Percentiles rank a stretch among this genome's conserved stretches.
Evolutionary conservation across 2,113 vertebrate genomes (phyloP).

Genomic region (Bettongia penicillata): DNA sequence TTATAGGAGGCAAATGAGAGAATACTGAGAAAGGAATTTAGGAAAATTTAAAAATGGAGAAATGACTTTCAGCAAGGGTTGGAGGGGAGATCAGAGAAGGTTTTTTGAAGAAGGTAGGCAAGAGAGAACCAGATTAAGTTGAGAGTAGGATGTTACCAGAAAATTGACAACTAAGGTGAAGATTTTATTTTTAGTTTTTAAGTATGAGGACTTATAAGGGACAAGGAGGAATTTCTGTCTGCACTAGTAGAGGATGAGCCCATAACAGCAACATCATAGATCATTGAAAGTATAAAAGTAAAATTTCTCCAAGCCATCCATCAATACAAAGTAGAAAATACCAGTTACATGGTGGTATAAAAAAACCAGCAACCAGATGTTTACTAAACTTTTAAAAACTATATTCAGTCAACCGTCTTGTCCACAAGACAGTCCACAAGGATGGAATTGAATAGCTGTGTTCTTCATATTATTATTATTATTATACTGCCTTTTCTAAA

Average conservation of each 20-base stretch:
- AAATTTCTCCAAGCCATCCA: background rate
- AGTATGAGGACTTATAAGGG: background rate
- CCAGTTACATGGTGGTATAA: background rate
- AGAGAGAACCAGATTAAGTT: background rate
- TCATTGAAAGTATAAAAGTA: background rate
- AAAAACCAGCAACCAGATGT: background rate
- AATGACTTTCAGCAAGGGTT: background rate
- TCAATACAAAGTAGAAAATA: background rate
- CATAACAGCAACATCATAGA: background rate
- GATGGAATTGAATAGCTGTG: background rate
- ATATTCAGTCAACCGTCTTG: background rate
- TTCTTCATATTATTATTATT: slow-evolving; percentile 2
- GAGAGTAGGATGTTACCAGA: background rate
- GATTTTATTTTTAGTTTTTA: background rate
- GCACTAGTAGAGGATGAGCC: background rate
- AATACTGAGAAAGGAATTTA: background rate
- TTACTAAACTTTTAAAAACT: background rate
- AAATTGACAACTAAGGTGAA: background rate
- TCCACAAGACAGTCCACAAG: background rate
- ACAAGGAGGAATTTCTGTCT: background rate
- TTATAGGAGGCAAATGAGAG: background rate
- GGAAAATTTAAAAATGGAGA: background rate
- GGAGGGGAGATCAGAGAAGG: background rate
- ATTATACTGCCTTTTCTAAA: background rate
- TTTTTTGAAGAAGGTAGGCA: background rate